These are phyloP conservation scores for Muscina levida DNA, from an alignment of 2,888 invertebrate species.

Conservation along the genomic window DNA sequence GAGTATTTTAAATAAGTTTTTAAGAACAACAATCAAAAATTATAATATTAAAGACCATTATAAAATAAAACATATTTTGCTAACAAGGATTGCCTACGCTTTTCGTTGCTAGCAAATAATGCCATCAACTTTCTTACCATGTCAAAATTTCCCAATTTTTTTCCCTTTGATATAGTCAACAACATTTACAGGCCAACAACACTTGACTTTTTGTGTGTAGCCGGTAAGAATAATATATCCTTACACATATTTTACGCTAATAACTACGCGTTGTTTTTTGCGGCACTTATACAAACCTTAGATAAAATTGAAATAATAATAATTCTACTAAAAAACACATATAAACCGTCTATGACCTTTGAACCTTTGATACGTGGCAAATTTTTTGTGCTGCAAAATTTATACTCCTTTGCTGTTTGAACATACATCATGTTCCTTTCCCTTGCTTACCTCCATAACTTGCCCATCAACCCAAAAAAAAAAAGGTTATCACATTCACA, in stretches of 20 bases:
- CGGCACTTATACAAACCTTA: background rate
- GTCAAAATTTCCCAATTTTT: too few relatives aligned
- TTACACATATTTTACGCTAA: too few relatives aligned
- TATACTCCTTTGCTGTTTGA: background rate
- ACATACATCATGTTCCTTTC: slow-evolving; percentile 62
- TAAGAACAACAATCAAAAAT: too few relatives aligned
- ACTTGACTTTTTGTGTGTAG: slow-evolving; percentile 10
- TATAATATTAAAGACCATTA: too few relatives aligned
- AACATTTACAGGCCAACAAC: background rate
- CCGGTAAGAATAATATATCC: background rate
- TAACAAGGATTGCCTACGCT: too few relatives aligned
- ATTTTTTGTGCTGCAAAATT: background rate
- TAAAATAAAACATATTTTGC: too few relatives aligned
- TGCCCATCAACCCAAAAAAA: slow-evolving; percentile 43
- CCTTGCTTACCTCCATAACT: background rate
- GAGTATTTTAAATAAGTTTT: too few relatives aligned
- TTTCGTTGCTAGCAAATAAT: too few relatives aligned
- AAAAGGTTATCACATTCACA: slow-evolving; percentile 56
- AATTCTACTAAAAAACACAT: slow-evolving; percentile 56
- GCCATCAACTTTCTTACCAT: too few relatives aligned
- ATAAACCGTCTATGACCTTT: slow-evolving; percentile 53
- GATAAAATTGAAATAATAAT: slow-evolving; percentile 44
- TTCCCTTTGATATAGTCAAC: too few relatives aligned
- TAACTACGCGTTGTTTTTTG: too few relatives aligned
- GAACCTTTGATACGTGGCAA: slow-evolving; percentile 36